These are phyloP conservation scores for Aphyosemion australe DNA, from an alignment of 2,113 vertebrate species.

Conservation along the genomic window DNA sequence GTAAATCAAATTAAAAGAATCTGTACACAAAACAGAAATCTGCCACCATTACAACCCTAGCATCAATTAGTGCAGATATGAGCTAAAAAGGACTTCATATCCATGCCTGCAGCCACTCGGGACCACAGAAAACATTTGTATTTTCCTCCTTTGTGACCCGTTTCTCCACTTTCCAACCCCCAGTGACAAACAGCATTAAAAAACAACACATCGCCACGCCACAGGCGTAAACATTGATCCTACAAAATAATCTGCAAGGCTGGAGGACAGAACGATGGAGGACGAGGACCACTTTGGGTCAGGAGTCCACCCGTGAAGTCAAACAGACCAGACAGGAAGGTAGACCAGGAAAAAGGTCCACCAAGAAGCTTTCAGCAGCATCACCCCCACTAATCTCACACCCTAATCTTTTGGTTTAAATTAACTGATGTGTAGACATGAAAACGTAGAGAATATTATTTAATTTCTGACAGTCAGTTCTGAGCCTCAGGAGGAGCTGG, in stretches of 20 bases:
- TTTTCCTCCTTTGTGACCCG: neutral
- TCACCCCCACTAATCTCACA: constrained; percentile 65
- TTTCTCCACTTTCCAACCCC: constrained; percentile 11
- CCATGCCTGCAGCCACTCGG: constrained; percentile 28
- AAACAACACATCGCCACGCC: constrained; percentile 39
- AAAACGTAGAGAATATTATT: constrained; percentile 20
- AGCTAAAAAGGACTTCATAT: constrained; percentile 37
- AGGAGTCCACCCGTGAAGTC: constrained; percentile 19
- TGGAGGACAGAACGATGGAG: constrained; percentile 14
- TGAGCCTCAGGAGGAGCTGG: neutral
- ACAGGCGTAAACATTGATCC: neutral
- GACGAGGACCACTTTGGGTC: constrained; percentile 15
- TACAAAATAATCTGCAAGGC: constrained; percentile 1
- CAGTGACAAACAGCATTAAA: constrained; percentile 45
- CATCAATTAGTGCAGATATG: constrained; percentile 34
- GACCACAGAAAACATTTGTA: constrained; percentile 31
- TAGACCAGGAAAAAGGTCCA: constrained; percentile 29
- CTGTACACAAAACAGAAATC: neutral
- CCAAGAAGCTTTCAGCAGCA: constrained; percentile 66
- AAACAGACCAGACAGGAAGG: constrained; percentile 27
- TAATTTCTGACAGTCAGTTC: constrained; percentile 28
- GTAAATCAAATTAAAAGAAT: neutral
- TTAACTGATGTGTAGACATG: constrained; percentile 17
- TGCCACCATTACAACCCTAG: constrained; percentile 18
- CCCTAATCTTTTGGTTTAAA: constrained; percentile 59